Percentiles rank a stretch among this genome's conserved stretches.
phyloP scores from a whole-genome alignment of 2,113 vertebrate species.

The Origma solitaria region DNA sequence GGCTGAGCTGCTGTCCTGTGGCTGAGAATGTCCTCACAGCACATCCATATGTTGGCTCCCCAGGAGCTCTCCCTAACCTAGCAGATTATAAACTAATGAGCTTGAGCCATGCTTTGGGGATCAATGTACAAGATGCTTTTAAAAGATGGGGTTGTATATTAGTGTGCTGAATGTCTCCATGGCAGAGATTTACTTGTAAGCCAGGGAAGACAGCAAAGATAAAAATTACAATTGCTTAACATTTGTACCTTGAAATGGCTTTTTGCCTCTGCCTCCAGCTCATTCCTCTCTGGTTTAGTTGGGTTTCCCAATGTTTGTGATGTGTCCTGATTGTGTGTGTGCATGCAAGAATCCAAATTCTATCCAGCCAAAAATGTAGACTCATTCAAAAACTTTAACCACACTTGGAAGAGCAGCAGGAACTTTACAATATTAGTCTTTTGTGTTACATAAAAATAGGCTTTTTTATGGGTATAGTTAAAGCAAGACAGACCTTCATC shows the following conservation, averaged over 20 bases:
- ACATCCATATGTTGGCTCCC: slow-evolving; percentile 32
- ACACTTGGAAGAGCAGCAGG: not conserved
- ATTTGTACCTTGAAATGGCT: not conserved
- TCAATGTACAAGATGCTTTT: not conserved
- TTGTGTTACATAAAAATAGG: not conserved
- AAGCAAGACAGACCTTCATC: not conserved
- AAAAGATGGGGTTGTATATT: not conserved
- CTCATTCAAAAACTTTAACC: not conserved
- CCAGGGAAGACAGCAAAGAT: not conserved
- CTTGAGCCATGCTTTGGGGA: not conserved
- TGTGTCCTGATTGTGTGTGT: not conserved
- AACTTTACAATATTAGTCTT: not conserved
- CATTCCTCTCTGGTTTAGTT: not conserved
- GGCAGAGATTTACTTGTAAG: not conserved
- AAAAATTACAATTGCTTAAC: not conserved
- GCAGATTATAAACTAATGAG: not conserved
- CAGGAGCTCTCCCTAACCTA: not conserved
- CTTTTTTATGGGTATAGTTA: not conserved
- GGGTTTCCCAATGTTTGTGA: not conserved
- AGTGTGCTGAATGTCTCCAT: not conserved
- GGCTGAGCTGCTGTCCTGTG: not conserved
- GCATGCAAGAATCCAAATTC: not conserved
- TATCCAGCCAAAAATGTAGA: not conserved
- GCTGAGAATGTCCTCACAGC: slow-evolving; percentile 1
- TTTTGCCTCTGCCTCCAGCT: not conserved